phyloP scores from a whole-genome alignment of 2,113 vertebrate genomes.

The Holacanthus passer region DNA sequence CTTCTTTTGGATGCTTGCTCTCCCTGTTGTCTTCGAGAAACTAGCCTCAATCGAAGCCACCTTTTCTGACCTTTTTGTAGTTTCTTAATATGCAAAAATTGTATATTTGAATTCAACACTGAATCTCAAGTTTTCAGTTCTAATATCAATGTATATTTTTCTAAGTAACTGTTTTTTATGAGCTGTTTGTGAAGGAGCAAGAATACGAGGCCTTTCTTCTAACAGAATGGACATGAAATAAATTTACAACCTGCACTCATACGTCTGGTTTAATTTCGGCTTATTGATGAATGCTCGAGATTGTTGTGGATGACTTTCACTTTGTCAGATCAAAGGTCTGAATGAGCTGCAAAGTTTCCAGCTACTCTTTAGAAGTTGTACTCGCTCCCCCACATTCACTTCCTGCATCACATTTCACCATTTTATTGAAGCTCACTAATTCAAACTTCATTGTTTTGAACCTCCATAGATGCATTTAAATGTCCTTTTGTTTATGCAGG shows the following conservation, averaged over 20 bases:
- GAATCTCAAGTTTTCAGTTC: conserved; percentile 79
- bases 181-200: conserved; percentile 76
- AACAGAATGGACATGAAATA: conserved; percentile 77
- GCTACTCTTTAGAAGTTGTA: conserved; percentile 41
- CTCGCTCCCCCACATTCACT: conserved; percentile 42
- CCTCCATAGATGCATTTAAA: background rate
- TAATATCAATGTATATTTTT: conserved; percentile 85
- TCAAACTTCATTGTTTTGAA: conserved; percentile 25
- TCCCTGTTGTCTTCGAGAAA: conserved; percentile 64
- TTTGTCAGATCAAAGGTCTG: conserved; percentile 45
- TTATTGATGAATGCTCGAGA: background rate
- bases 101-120: conserved; percentile 84
- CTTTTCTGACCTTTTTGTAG: conserved; percentile 71
- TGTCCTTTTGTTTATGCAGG: background rate
- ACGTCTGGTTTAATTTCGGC: conserved; percentile 52
- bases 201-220: conserved; percentile 70
- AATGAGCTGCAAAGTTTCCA: conserved; percentile 49
- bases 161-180: conserved; percentile 75
- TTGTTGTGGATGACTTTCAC: conserved; percentile 29
- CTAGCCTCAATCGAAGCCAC: conserved; percentile 66
- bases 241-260: conserved; percentile 69
- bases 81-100: conserved; percentile 82
- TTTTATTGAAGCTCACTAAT: conserved; percentile 22
- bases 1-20: conserved; percentile 65
- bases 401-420: conserved; percentile 58